A percentile compares a stretch with the other conserved stretches of the same genome.
Conservation (phyloP, 2,888 invertebrate species). For the Andrena praecox region DNA sequence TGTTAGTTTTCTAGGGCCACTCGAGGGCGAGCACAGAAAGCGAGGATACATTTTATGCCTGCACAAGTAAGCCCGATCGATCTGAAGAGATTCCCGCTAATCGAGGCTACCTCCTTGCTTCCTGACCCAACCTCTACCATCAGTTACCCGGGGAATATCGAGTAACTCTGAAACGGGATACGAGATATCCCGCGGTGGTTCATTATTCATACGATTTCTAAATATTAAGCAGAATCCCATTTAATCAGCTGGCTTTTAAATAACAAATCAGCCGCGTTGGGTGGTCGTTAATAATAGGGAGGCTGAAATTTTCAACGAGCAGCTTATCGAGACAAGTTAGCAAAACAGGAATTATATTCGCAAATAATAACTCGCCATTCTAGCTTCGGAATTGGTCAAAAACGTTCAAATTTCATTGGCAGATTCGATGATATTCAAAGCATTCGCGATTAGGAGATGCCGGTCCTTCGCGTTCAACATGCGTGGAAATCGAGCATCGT, state of each 20-base stretch:
- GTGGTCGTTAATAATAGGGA: too few species aligned
- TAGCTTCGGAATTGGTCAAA: too few species aligned
- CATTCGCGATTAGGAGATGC: too few species aligned
- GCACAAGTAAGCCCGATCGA: constrained; percentile 6
- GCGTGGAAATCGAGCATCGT: neutral
- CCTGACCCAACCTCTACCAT: neutral
- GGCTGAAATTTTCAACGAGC: neutral
- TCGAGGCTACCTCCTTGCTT: constrained; percentile 20
- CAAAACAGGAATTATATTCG: too few species aligned
- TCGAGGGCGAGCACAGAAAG: constrained; percentile 10
- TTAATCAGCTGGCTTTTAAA: constrained; percentile 18
- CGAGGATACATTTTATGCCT: neutral
- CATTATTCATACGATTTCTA: constrained; percentile 49
- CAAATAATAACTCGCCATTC: too few species aligned
- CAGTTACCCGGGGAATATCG: constrained; percentile 27
- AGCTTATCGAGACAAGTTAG: neutral
- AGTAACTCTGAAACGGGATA: constrained; percentile 26
- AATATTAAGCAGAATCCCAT: constrained; percentile 42
- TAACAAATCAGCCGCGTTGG: neutral
- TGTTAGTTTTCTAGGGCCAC: neutral
- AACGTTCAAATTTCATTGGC: too few species aligned
- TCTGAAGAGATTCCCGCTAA: constrained; percentile 12
- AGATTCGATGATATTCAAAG: too few species aligned
- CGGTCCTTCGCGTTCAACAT: neutral
- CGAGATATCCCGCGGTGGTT: constrained; percentile 31